Percentiles rank a stretch among this genome's conserved stretches.
Conservation (phyloP, 2,888 invertebrate species). For the Oxytorus armatus region DNA sequence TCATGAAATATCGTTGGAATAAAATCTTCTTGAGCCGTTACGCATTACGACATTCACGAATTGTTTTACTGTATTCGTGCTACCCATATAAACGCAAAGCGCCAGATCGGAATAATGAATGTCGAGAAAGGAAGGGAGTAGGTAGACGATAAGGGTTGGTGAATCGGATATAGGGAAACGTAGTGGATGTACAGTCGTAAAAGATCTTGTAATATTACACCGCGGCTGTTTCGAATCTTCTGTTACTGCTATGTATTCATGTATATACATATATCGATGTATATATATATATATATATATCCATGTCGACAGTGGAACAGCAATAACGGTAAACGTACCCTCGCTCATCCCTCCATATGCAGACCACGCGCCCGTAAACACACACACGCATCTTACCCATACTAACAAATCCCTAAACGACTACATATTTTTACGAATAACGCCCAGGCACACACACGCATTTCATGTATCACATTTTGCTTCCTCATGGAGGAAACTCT, state of each 20-base stretch:
- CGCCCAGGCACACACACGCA: no score
- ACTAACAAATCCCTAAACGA: background rate
- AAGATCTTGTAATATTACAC: conserved; percentile 56
- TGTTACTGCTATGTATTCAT: conserved; percentile 32
- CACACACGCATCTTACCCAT: background rate
- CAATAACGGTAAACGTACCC: conserved; percentile 50
- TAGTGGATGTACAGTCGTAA: conserved; percentile 40
- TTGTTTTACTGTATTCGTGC: background rate
- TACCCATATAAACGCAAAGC: background rate
- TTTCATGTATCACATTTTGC: no score
- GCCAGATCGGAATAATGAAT: conserved; percentile 17
- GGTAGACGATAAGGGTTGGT: conserved; percentile 16
- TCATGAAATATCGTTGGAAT: background rate
- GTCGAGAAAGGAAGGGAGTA: conserved; percentile 14
- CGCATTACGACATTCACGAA: conserved; percentile 22
- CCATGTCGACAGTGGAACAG: conserved; percentile 45
- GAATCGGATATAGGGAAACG: conserved; percentile 44
- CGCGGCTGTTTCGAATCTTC: conserved; percentile 54
- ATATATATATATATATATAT: conserved; percentile 29
- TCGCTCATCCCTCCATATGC: conserved; percentile 24
- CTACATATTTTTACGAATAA: background rate
- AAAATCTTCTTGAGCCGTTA: background rate
- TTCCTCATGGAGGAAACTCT: no score
- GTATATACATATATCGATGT: no score
- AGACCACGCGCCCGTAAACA: no score